Conservation (phyloP, 2,113 vertebrate species). For the Microtus richardsoni region DNA sequence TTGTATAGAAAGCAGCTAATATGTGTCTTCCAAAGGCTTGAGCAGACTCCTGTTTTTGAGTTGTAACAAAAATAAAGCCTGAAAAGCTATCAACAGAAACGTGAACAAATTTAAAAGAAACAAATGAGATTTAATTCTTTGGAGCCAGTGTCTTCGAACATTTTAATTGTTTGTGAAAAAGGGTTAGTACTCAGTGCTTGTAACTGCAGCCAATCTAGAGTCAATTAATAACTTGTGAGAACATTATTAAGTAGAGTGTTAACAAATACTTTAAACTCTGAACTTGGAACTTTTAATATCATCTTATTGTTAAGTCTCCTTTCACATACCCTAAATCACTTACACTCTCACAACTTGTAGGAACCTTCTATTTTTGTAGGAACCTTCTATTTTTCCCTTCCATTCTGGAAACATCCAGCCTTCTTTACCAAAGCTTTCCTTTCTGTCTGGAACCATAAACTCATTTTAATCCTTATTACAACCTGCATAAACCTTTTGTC, state of each 20-base stretch:
- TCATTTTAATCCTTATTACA: background rate
- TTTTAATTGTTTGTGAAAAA: background rate
- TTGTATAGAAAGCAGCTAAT: background rate
- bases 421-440: background rate
- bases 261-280: background rate
- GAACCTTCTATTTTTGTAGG: background rate
- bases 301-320: background rate
- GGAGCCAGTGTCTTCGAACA: background rate
- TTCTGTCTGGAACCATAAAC: background rate
- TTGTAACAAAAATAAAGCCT: background rate
- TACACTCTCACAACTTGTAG: background rate
- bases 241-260: background rate
- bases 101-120: background rate
- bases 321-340: background rate
- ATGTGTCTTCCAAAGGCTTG: background rate
- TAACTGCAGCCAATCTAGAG: background rate
- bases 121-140: background rate
- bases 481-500: background rate
- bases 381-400: background rate
- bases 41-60: background rate
- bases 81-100: background rate
- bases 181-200: background rate
- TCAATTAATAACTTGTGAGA: background rate
- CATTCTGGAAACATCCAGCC: background rate
- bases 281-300: background rate